A percentile compares a stretch with the other conserved stretches of the same genome.
Evolutionary conservation across 1,140 invertebrate genomes (phyloP).

Genomic region (Cyphomyrmex costatus): DNA sequence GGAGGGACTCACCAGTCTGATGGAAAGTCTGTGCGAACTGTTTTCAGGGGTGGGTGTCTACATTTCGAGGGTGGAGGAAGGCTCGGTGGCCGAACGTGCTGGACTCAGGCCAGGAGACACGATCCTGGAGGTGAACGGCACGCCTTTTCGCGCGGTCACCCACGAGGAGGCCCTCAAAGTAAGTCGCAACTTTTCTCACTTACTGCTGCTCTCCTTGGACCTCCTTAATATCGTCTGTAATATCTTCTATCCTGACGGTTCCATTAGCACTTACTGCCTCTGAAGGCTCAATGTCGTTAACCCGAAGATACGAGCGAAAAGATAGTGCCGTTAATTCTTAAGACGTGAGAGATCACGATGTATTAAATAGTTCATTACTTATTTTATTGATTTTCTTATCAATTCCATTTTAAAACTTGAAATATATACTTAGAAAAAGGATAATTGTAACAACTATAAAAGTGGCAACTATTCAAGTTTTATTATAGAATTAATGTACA

Average conservation of each 20-base stretch:
- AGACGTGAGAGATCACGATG: not conserved
- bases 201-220: not conserved
- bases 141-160: slow-evolving; percentile 94
- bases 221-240: not conserved
- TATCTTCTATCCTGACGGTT: slow-evolving; percentile 20
- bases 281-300: not conserved
- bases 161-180: slow-evolving; percentile 96
- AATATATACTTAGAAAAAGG: not conserved
- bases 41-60: slow-evolving; percentile 93
- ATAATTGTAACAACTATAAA: no score
- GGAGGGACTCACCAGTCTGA: slow-evolving; percentile 74
- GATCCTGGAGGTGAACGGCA: slow-evolving; percentile 95
- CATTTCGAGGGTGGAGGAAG: slow-evolving; percentile 95
- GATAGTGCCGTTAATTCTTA: slow-evolving; percentile 1
- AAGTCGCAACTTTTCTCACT: slow-evolving; percentile 80
- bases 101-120: slow-evolving; percentile 95
- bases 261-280: slow-evolving; percentile 1
- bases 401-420: not conserved
- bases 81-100: slow-evolving; percentile 94
- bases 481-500: no score
- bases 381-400: not conserved
- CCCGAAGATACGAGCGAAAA: not conserved
- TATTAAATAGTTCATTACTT: not conserved
- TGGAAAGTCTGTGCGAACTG: slow-evolving; percentile 81
- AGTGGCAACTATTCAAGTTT: no score